Evolutionary conservation across 1,140 invertebrate genomes (phyloP).

Genomic region (Pentalonia nigronervosa): DNA sequence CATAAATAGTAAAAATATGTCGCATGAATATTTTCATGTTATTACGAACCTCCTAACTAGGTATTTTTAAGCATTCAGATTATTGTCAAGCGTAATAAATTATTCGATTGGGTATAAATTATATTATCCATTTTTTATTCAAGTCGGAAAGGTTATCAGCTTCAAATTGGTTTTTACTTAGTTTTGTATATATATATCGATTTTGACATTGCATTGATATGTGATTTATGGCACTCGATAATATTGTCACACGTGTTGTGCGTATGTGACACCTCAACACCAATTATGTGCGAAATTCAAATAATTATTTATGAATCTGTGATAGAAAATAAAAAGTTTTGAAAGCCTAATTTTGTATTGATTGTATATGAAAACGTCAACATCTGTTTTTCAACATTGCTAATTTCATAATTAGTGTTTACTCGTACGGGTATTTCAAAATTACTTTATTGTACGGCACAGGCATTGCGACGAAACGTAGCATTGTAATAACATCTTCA

Average conservation of each 20-base stretch:
- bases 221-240: background rate
- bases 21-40: background rate
- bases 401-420: slow-evolving; percentile 12
- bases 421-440: background rate
- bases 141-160: background rate
- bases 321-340: background rate
- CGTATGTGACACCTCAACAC: background rate
- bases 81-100: too few relatives aligned
- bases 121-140: background rate
- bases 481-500: background rate
- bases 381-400: background rate
- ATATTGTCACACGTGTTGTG: background rate
- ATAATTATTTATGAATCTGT: background rate
- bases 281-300: background rate
- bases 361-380: background rate
- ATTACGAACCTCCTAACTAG: accelerated
- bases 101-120: too few relatives aligned
- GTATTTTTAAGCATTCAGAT: background rate
- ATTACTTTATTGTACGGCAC: background rate
- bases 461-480: background rate
- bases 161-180: background rate
- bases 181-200: background rate
- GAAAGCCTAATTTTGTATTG: background rate
- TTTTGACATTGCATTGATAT: background rate
- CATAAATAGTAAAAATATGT: background rate